A percentile compares a stretch with the other conserved stretches of the same genome.
Evolutionary conservation across 2,797 vertebrate genomes (phyloP).

Genomic region (Mormyrops attenuatus): DNA sequence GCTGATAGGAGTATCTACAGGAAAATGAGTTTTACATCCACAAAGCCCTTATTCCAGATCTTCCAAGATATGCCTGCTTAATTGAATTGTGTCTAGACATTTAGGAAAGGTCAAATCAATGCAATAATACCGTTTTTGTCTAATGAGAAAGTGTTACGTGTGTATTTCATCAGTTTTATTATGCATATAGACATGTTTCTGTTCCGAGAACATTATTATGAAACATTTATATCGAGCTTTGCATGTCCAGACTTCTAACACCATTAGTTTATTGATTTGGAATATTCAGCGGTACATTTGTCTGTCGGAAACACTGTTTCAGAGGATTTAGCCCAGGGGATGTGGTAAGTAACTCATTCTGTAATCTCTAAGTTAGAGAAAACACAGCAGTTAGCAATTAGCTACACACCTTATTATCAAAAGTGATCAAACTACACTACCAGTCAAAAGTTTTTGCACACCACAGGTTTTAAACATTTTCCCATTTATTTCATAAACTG

Average conservation of each 20-base stretch:
- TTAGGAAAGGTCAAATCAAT: constrained; percentile 8
- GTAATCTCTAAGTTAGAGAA: background rate
- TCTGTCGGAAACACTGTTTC: background rate
- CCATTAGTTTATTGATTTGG: background rate
- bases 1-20: background rate
- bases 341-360: background rate
- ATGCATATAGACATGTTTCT: background rate
- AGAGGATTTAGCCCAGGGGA: background rate
- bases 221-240: background rate
- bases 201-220: background rate
- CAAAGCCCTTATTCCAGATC: background rate
- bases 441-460: background rate
- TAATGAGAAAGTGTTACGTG: background rate
- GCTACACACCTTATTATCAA: background rate
- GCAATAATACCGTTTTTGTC: background rate
- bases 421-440: background rate
- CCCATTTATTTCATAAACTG: background rate
- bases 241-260: constrained; percentile 6
- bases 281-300: background rate
- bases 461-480: background rate
- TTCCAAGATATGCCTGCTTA: background rate
- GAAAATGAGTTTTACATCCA: background rate
- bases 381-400: background rate
- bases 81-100: background rate
- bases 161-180: constrained; percentile 5